A percentile compares a stretch with the other conserved stretches of the same genome.
phyloP scores from a whole-genome alignment of 2,113 vertebrate genomes.

The Malurus elegans region DNA sequence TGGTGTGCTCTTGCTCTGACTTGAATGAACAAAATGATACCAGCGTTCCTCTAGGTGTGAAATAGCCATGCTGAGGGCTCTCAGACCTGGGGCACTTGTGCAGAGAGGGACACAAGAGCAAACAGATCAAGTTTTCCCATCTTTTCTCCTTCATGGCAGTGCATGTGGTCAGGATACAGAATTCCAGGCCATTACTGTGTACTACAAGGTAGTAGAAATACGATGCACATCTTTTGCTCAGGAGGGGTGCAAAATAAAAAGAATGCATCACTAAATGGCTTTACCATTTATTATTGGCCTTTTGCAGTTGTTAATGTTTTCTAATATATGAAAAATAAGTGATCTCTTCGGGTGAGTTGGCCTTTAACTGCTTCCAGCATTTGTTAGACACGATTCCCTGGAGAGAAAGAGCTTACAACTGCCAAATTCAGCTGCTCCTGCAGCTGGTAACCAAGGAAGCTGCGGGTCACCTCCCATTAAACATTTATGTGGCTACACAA shows the following conservation, averaged over 20 bases:
- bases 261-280: neutral
- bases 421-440: neutral
- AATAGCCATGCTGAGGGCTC: neutral
- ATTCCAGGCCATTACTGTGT: neutral
- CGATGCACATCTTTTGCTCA: neutral
- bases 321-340: neutral
- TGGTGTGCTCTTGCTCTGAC: neutral
- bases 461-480: neutral
- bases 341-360: neutral
- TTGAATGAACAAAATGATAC: neutral
- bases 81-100: neutral
- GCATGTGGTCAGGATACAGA: neutral
- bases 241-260: neutral
- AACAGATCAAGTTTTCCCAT: neutral
- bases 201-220: neutral
- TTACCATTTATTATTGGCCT: neutral
- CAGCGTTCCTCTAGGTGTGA: neutral
- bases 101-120: neutral
- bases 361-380: neutral
- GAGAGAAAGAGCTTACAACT: neutral
- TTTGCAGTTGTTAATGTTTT: neutral
- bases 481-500: neutral
- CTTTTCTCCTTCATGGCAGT: neutral
- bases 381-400: neutral
- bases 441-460: neutral